phyloP scores from a whole-genome alignment of 2,888 invertebrate genomes.

The Tachina lurida region DNA sequence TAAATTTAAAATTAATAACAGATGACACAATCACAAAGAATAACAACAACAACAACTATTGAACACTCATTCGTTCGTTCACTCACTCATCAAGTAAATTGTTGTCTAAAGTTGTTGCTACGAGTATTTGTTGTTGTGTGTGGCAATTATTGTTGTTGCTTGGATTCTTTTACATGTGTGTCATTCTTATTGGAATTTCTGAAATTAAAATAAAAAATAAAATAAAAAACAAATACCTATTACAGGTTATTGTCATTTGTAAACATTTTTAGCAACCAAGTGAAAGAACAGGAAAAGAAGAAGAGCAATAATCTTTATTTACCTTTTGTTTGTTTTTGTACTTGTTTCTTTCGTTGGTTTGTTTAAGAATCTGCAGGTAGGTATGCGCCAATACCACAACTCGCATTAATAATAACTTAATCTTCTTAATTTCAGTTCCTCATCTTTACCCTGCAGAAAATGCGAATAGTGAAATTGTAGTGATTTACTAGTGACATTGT shows the following conservation, averaged over 20 bases:
- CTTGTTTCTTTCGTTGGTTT: neutral
- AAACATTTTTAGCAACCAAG: slow-evolving; percentile 43
- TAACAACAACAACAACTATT: slow-evolving; percentile 6
- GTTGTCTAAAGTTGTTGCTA: slow-evolving; percentile 14
- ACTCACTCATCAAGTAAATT: slow-evolving; percentile 14
- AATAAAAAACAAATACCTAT: slow-evolving; percentile 15
- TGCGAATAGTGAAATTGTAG: no score
- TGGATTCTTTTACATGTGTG: slow-evolving; percentile 61
- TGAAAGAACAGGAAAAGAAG: slow-evolving; percentile 14
- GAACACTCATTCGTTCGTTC: slow-evolving; percentile 8
- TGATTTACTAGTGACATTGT: no score
- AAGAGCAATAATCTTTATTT: slow-evolving; percentile 21
- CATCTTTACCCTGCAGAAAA: no score
- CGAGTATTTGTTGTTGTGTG: neutral
- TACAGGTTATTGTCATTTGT: slow-evolving; percentile 63
- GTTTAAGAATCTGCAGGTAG: slow-evolving; percentile 14
- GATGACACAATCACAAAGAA: slow-evolving; percentile 50
- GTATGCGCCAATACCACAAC: neutral
- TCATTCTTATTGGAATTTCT: slow-evolving; percentile 62
- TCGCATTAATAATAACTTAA: slow-evolving; percentile 68
- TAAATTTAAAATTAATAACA: slow-evolving; percentile 19
- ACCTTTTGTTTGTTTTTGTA: neutral
- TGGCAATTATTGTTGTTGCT: slow-evolving; percentile 18
- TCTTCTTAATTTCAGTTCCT: slow-evolving; percentile 63
- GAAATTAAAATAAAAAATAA: neutral